Conservation (phyloP, 2,113 vertebrate genomes). For the Serilophus lunatus region DNA sequence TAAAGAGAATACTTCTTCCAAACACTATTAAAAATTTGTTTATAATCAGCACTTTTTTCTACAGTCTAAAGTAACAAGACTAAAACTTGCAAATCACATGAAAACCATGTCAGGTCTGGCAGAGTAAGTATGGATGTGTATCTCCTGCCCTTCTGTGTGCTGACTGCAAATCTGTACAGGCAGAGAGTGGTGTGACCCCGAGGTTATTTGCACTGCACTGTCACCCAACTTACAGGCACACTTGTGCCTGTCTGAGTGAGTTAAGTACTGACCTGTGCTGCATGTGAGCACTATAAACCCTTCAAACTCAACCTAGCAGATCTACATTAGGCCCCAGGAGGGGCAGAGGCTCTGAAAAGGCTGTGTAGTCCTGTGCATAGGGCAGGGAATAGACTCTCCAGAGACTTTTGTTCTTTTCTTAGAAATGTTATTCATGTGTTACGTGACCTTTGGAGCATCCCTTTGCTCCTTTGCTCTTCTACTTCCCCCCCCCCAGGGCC, state of each 20-base stretch:
- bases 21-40: background rate
- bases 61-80: accelerated
- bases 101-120: background rate
- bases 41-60: background rate
- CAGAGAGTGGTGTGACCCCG: background rate
- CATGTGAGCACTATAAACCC: background rate
- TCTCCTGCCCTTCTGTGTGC: background rate
- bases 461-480: background rate
- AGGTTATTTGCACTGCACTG: background rate
- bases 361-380: background rate
- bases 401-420: background rate
- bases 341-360: background rate
- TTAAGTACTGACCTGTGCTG: background rate
- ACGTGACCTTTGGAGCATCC: background rate
- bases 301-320: background rate
- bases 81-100: background rate
- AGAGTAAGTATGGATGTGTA: background rate
- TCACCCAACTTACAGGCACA: background rate
- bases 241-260: background rate
- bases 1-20: background rate
- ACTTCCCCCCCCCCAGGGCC: background rate
- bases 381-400: background rate
- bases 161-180: background rate
- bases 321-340: background rate
- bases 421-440: background rate